Evolutionary conservation across 2,888 invertebrate genomes (phyloP), one percentile per base, ranked within the genome.

Genomic region (Stenotaenia linearis): DNA sequence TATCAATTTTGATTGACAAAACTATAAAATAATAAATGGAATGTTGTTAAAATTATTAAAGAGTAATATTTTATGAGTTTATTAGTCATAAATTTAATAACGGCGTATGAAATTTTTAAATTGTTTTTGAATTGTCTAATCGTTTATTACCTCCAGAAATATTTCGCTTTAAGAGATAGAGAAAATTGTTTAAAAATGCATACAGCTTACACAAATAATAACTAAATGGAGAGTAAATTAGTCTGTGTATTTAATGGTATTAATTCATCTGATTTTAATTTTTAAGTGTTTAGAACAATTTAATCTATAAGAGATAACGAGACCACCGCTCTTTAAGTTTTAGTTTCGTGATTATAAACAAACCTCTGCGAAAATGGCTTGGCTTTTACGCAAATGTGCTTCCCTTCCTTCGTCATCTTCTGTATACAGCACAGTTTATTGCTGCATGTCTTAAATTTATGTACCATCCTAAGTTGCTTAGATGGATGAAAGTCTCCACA

Each of bases 371-470:
- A 69, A 69, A 69, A 69, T 69, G 28, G 28, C 45, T n/a, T 45
- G 18, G 45, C 69, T 69, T 69, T 69, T 69, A 69, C 69, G 69
- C 69, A 69, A 69, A 69, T 69, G 69, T 69, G 69, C 28, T 10
- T 69, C 69, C 25, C 69, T 69, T 69, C 69, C 69, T 69, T 69
- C 69, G 69, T 69, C 69, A 69, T 69, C 28, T 69, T 18, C 50
- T 50, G 18, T 69, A 69, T 69, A 69, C 69, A 69, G 69, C 69
- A 28, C 69, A 69, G 10, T 69, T 69, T 69, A 69, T 69, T 23
- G 69, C 69, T 69, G 69, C 69, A 69, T 69, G 69, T 69, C 69
- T 69, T 69, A 69, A 69, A 69, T 69, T 69, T 69, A 69, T 69
- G 69, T 69, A 69, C 69, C 69, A 69, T 69, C 69, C 69, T 69